Conservation (phyloP, 2,888 invertebrate species). For the Euzophera pinguis region DNA sequence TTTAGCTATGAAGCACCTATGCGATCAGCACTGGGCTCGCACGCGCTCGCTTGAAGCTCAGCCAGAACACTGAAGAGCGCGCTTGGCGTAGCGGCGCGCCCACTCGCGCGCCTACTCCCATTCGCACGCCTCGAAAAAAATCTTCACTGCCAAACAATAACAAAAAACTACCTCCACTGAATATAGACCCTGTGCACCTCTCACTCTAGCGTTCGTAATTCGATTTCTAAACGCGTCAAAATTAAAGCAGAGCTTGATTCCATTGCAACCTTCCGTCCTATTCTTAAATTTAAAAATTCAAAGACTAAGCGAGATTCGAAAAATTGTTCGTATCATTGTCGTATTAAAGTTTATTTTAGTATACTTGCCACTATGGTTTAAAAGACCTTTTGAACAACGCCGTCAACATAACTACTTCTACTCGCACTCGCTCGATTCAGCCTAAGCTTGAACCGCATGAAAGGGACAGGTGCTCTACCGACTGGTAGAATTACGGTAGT, state of each 20-base stretch:
- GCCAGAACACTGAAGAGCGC: slow-evolving; percentile 79
- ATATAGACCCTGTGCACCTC: slow-evolving; percentile 66
- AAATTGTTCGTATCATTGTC: slow-evolving; percentile 16
- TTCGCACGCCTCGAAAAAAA: slow-evolving; percentile 78
- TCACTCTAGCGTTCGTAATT: slow-evolving; percentile 77
- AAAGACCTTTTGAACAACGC: slow-evolving; percentile 37
- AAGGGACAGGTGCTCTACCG: slow-evolving; percentile 78
- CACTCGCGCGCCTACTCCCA: slow-evolving; percentile 78
- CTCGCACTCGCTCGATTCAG: slow-evolving; percentile 76
- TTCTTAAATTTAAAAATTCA: slow-evolving; percentile 48
- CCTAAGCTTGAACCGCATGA: slow-evolving; percentile 75
- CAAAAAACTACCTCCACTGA: slow-evolving; percentile 69
- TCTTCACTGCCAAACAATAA: slow-evolving; percentile 73
- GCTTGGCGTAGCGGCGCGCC: slow-evolving; percentile 75
- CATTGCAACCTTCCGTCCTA: slow-evolving; percentile 71
- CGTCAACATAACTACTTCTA: slow-evolving; percentile 68
- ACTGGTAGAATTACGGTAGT: slow-evolving; percentile 77
- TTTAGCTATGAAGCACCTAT: slow-evolving; percentile 38
- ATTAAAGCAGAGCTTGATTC: slow-evolving; percentile 70
- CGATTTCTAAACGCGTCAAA: slow-evolving; percentile 78
- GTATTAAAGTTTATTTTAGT: slow-evolving; percentile 31
- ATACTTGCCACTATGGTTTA: slow-evolving; percentile 15
- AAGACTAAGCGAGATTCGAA: slow-evolving; percentile 19
- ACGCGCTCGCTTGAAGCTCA: slow-evolving; percentile 78
- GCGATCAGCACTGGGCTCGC: slow-evolving; percentile 52